Base-by-base conservation (phyloP, 2,113 vertebrate species). In the Lamprologus ornatipinnis region DNA sequence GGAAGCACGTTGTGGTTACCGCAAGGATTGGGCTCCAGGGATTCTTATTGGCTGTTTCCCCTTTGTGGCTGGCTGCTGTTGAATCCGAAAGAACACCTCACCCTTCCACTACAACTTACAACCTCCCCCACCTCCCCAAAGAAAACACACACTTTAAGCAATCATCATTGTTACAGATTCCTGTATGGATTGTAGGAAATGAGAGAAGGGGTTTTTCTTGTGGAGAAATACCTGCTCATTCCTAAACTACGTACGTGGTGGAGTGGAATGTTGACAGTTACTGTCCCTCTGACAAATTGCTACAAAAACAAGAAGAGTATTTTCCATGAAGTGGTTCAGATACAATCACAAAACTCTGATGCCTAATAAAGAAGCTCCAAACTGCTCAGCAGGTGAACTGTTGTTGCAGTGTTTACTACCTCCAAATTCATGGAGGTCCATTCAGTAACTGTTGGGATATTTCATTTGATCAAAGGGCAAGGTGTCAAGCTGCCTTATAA, bases 41-140 rank as follows among this genome's bases (percentile, higher is more conserved):
- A 92, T 93, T 90, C 89, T 51, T 91, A 88, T 83, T 86, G 85
- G 42, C 82, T 83, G 89, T 88, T 86, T 87, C 91, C 89, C 87
- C 87, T 93, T 87, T 94, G 93, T 87, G 90, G 91, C 85, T 2
- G 5, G 80, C 84, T 78, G 78, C 79, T 84, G 87, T 90, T 84
- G 82, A 90, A 87, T 84, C 19, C 19, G 1, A 80, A 49, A 57
- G 80, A 83, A 88, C 49, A 87, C 73, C 55, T 49, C 63, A 84
- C 49, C 80, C 37, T 53, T 21, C 68, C 51, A 15, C n/a, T 68
- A 23, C 65, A 23, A n/a, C 49, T 17, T 17, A 15, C 57, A n/a
- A 40, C 42, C 23, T 63, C 65, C 70, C 26, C 33, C 57, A 60
- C 15, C 85, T 10, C 40, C 23, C 42, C 5, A 73, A 17, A 17